These are phyloP conservation scores for Syngnathus rostellatus DNA, from an alignment of 2,797 vertebrate species.

Conservation along the genomic window DNA sequence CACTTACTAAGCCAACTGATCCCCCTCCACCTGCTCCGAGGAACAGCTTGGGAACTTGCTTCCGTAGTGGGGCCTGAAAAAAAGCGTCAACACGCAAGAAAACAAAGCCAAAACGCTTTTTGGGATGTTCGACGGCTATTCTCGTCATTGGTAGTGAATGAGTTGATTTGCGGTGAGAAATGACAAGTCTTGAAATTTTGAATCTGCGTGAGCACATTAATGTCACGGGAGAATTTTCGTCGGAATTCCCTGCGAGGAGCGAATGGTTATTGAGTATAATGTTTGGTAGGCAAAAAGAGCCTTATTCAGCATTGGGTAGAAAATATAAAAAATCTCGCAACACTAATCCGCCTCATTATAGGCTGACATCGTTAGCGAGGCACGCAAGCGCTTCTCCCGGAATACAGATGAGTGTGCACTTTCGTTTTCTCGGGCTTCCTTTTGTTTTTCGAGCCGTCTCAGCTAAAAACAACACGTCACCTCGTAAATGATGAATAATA, in stretches of 20 bases:
- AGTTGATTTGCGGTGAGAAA: slow-evolving; percentile 14
- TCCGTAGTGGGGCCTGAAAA: slow-evolving; percentile 21
- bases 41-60: slow-evolving; percentile 40
- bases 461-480: not conserved
- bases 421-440: slow-evolving; percentile 22
- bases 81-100: slow-evolving; percentile 35
- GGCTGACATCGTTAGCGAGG: slow-evolving; percentile 58
- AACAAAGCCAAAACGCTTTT: too few species aligned
- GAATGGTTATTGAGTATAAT: too few species aligned
- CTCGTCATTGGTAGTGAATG: not conserved
- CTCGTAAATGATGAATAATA: slow-evolving; percentile 10
- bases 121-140: too few species aligned
- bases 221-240: slow-evolving; percentile 24
- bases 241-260: slow-evolving; percentile 1
- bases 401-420: slow-evolving; percentile 43
- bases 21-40: slow-evolving; percentile 57
- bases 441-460: slow-evolving; percentile 4
- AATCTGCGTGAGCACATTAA: slow-evolving; percentile 33
- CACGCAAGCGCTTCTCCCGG: slow-evolving; percentile 35
- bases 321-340: slow-evolving; percentile 45
- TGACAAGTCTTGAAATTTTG: slow-evolving; percentile 16
- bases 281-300: slow-evolving; percentile 19
- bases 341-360: slow-evolving; percentile 58
- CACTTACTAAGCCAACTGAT: slow-evolving; percentile 56
- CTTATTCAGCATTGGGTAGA: slow-evolving; percentile 43